Evolutionary conservation across 2,888 invertebrate genomes (phyloP), one percentile per base, ranked within the genome.

Genomic region (Drosophila percnosoma): DNA sequence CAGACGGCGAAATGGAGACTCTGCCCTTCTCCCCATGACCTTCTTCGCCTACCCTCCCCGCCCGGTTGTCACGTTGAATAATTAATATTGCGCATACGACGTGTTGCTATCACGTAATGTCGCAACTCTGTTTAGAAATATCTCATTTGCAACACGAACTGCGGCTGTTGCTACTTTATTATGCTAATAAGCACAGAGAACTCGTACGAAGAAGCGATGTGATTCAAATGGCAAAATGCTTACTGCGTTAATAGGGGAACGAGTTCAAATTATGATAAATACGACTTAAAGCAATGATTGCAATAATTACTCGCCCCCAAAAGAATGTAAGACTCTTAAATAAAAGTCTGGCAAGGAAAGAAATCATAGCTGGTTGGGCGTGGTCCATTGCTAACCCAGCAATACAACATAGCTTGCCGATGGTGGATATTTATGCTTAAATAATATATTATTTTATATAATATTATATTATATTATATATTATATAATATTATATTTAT

Each of bases 1-100:
- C 36, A 18, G 27, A 48, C 18, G 24, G 7, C 31, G 54, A 36
- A 33, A 21, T n/a, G 15, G 24, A 61, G 51, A 42, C 38, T 6
- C 15, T 29, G 8, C 24, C 27, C 31, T 21, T 58, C 42, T 42
- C 40, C 21, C 10, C 33, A 13, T 29, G 58, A 31, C 33, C 15
- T 68, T 67, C 18, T 68, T 65, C 65, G 59, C 33, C 52, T 66
- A 21, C n/a, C 67, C 65, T 2, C n/a, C 13, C 27, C 38, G 53
- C 24, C 18, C 6, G 6, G 24, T 24, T 18, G 15, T 15, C 15
- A 2, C 45, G 58, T 65, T 85, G 85, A 84, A 85, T 85, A 85
- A 85, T 85, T 85, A 85, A 85, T 89, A 89, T 89, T 84, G 82
- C 85, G 71, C 82, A 85, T 84, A 89, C 88, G 90, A 76, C 87